Base-by-base conservation (phyloP, 53 echinoderm and acorn worm genomes). In the Glandiceps talaboti region DNA sequence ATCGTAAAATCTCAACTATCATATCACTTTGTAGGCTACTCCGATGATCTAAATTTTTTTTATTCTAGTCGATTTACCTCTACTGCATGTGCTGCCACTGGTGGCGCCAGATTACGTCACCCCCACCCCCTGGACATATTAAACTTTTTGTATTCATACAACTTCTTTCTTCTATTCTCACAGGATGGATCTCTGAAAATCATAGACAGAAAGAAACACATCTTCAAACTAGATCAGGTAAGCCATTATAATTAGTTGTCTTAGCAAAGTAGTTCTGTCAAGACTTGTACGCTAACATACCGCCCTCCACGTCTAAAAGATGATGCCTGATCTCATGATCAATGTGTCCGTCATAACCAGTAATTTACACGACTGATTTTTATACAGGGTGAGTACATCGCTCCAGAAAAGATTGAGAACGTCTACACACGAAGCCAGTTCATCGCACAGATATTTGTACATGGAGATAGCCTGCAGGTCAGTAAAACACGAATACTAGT, bases 121-220 rank as follows among this genome's bases (percentile, higher is more conserved):
- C n/a, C n/a, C n/a, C n/a, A n/a, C n/a, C n/a, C n/a, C n/a, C n/a
- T n/a, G n/a, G n/a, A n/a, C n/a, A n/a, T n/a, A n/a, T n/a, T n/a
- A n/a, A n/a, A n/a, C n/a, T n/a, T n/a, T n/a, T n/a, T n/a, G n/a
- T n/a, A n/a, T n/a, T n/a, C 64, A 45, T 12, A 45, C 20, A 6
- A 45, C 64, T 12, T 12, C 20, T 45, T 27, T 74, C 30, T 74
- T 30, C 0, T 1, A 31, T 75, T 75, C 31, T 73, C 75, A 1
- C 77, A 97, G 97, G 85, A 84, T 32, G 97, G 97, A 31, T 82
- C 86, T 29, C 81, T 97, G 73, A 89, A 87, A 78, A 91, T 97
- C 29, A 93, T 97, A 29, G 97, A 97, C 89, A 75, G 97, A 73
- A 90, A 93, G 89, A 97, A 97, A 73, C 87, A 97, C 84, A 97